phyloP scores from a whole-genome alignment of 2,797 vertebrate species.

The Aselliscus stoliczkanus region DNA sequence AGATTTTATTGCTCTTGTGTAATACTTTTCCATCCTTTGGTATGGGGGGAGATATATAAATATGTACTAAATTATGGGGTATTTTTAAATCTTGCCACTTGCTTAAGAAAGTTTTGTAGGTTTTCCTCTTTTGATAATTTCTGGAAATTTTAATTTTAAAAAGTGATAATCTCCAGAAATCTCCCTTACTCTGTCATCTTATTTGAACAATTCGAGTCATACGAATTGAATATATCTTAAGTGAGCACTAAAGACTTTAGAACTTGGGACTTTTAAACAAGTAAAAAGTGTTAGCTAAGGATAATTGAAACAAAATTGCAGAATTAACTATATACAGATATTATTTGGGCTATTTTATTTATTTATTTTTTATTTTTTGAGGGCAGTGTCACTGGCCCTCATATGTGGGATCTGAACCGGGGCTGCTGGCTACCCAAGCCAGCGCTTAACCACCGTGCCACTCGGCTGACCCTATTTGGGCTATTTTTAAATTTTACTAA shows the following conservation, averaged over 20 bases:
- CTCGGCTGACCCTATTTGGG: too few species aligned
- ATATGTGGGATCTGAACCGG: too few species aligned
- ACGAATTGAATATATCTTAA: neutral
- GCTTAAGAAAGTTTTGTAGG: neutral
- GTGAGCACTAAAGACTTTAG: neutral
- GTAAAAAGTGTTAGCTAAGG: neutral
- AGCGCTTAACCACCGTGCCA: too few species aligned
- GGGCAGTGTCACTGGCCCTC: too few species aligned
- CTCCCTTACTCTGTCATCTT: neutral
- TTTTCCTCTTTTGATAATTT: neutral
- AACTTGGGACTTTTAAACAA: neutral
- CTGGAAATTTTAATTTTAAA: neutral
- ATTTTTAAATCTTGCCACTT: neutral
- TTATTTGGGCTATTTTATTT: neutral
- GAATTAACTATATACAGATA: neutral
- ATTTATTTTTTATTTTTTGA: too few species aligned
- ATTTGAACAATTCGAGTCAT: neutral
- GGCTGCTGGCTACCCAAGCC: too few species aligned
- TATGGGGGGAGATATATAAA: neutral
- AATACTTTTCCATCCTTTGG: neutral
- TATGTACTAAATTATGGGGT: neutral
- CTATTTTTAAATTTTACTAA: neutral
- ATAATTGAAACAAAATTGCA: slow-evolving; percentile 28
- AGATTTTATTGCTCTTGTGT: neutral
- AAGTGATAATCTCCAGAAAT: neutral